Base-by-base conservation (phyloP, 2,113 vertebrate genomes). In the Epinephelus lanceolatus region DNA sequence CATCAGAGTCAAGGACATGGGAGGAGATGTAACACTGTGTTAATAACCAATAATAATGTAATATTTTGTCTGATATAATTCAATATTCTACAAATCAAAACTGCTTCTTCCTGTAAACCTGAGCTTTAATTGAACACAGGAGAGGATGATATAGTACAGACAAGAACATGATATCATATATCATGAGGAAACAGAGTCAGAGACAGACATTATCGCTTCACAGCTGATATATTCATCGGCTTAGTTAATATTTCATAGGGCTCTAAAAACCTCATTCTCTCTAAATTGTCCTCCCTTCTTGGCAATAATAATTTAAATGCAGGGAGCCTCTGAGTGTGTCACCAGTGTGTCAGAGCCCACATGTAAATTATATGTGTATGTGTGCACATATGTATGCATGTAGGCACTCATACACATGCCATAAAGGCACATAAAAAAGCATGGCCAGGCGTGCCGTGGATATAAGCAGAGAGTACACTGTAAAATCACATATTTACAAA, bases 211-310 rank as follows among this genome's bases (percentile, higher is more conserved):
- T 76, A 89, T 76, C 3, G 37, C 85, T 84, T 88, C 57, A 68
- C 76, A 88, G 80, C 85, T 91, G 90, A 93, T 91, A 88, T 91
- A 94, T 93, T 95, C 92, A 94, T 91, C 66, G 76, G 75, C 85
- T 90, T 91, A 83, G 83, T 94, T 92, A 93, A 94, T 94, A 95
- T 94, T 94, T 94, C 71, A 93, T 93, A 47, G 66, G 78, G 89
- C 87, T 90, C 82, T 94, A 91, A 94, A 94, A 93, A 87, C 83
- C 89, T 88, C 90, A 91, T 94, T 94, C 89, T 91, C 88, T 90
- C 76, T 88, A 90, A 93, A 94, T 91, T 93, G 90, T 94, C 86
- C 81, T 88, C 60, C 75, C 83, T 83, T 78, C 75, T 76, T 70
- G 88, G 91, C 90, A 86, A 82, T 92, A 85, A 89, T 94, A 71